Evolutionary conservation across 1,140 invertebrate species (phyloP).

Genomic region (Pogonomyrmex californicus): DNA sequence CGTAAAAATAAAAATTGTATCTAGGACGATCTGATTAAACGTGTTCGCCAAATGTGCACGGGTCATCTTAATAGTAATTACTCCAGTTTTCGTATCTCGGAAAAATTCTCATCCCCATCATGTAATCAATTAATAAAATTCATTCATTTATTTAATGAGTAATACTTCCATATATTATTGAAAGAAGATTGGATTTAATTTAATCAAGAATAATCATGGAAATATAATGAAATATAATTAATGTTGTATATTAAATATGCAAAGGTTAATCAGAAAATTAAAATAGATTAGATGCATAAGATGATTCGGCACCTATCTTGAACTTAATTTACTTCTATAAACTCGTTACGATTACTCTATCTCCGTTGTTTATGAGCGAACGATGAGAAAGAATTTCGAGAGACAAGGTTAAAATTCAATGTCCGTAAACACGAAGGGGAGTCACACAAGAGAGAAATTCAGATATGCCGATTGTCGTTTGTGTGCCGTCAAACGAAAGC

Average conservation of each 20-base stretch:
- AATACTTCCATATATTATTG: not conserved
- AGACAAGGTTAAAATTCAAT: not conserved
- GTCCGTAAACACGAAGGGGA: not conserved
- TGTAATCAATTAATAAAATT: not conserved
- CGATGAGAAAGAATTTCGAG: not conserved
- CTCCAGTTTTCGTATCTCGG: conserved; percentile 5
- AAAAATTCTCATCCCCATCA: too few relatives aligned
- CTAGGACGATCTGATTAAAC: conserved; percentile 1
- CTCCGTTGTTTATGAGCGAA: not conserved
- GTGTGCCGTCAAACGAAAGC: not conserved
- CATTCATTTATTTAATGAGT: not conserved
- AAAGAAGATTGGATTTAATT: not conserved
- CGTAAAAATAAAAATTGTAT: not conserved
- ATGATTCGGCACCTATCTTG: not conserved
- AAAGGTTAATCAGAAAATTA: not conserved
- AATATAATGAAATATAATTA: not conserved
- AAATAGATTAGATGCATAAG: not conserved
- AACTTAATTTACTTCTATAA: not conserved
- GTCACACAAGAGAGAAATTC: not conserved
- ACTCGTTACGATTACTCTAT: not conserved
- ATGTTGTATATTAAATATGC: too few relatives aligned
- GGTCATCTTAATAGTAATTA: not conserved
- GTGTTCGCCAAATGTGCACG: not conserved
- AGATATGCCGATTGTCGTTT: not conserved
- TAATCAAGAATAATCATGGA: not conserved